Percentiles rank a stretch among this genome's conserved stretches.
These are phyloP conservation scores for Carollia perspicillata DNA, from an alignment of 2,113 vertebrate genomes.

Conservation along the genomic window DNA sequence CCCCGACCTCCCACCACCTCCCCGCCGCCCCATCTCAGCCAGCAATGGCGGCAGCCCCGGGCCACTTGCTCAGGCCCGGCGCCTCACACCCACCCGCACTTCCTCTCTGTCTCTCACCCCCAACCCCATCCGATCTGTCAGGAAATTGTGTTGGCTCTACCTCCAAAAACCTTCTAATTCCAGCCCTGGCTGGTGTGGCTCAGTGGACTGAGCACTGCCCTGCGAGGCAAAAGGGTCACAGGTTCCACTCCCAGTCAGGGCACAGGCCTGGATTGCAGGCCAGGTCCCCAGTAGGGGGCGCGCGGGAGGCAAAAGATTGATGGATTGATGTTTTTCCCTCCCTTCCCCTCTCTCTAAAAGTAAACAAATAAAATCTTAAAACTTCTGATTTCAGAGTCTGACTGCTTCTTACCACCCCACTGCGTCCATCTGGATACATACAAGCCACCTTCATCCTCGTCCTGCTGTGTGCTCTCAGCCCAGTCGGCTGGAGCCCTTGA, in stretches of 20 bases:
- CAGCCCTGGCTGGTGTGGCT: no score
- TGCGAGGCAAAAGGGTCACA: no score
- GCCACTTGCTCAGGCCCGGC: not conserved
- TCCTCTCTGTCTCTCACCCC: not conserved
- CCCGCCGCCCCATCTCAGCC: fast-evolving
- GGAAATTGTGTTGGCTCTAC: fast-evolving
- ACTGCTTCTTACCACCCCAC: not conserved
- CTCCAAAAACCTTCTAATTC: no score
- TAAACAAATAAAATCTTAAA: no score
- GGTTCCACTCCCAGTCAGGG: no score
- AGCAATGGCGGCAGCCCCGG: fast-evolving
- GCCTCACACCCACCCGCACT: fast-evolving
- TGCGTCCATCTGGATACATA: not conserved
- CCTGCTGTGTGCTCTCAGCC: fast-evolving
- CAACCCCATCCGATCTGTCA: not conserved
- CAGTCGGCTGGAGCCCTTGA: not conserved
- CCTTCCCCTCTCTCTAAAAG: no score
- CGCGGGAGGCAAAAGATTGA: no score
- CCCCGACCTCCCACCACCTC: fast-evolving
- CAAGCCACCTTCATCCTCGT: not conserved
- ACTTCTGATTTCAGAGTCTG: not conserved
- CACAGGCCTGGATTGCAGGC: no score
- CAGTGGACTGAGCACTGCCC: no score
- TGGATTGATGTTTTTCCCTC: no score
- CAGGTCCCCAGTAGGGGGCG: no score